These are phyloP conservation scores for Hyphantria cunea DNA, from an alignment of 1,140 invertebrate species.

Conservation along the genomic window DNA sequence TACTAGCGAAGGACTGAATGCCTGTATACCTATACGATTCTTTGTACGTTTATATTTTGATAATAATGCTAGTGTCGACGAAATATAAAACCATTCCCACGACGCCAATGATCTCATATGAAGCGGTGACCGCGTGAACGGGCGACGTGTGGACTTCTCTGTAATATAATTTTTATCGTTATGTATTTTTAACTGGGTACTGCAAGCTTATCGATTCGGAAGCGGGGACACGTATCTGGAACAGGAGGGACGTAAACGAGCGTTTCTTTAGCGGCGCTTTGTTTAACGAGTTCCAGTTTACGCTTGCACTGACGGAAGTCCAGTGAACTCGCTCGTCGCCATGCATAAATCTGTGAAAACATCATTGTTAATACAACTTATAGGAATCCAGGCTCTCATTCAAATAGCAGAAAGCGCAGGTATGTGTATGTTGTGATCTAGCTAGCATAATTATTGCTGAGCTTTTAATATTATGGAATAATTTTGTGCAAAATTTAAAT, in stretches of 20 bases:
- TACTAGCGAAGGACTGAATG: background rate
- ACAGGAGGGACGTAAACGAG: constrained; percentile 39
- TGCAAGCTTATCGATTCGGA: constrained; percentile 57
- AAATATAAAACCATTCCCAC: constrained; percentile 23
- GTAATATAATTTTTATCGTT: constrained; percentile 7
- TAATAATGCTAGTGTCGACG: constrained; percentile 9
- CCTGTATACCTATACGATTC: background rate
- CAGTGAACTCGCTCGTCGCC: constrained; percentile 39
- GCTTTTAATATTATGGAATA: no score
- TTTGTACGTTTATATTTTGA: constrained; percentile 5
- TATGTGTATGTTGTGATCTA: constrained; percentile 29
- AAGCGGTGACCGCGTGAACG: constrained; percentile 3
- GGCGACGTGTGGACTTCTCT: constrained; percentile 3
- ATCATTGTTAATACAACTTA: constrained; percentile 30
- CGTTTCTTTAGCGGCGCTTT: constrained; percentile 40
- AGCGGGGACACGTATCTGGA: constrained; percentile 49
- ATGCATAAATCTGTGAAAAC: constrained; percentile 44
- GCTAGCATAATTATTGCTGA: background rate
- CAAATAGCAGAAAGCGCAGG: constrained; percentile 25
- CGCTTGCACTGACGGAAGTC: constrained; percentile 35
- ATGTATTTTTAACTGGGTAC: constrained; percentile 14
- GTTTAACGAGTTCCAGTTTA: constrained; percentile 42
- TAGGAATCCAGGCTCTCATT: constrained; percentile 36
- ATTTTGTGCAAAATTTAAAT: no score
- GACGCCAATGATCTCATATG: constrained; percentile 27